A percentile compares a stretch with the other conserved stretches of the same genome.
These are phyloP conservation scores for Smithornis capensis DNA, from an alignment of 2,113 vertebrate species.

Conservation along the genomic window DNA sequence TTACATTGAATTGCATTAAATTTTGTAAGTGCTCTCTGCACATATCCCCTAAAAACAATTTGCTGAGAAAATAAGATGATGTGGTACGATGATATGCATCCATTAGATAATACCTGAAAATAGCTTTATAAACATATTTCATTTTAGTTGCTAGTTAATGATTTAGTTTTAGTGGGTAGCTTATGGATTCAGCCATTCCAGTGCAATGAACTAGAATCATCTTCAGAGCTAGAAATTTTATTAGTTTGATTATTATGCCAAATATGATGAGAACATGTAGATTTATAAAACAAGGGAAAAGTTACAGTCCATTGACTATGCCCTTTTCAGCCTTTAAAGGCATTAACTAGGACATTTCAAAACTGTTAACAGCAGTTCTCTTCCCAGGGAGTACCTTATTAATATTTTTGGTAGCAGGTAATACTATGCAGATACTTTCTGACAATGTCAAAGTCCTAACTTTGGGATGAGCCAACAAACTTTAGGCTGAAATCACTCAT, in stretches of 20 bases:
- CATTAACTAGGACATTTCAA: background rate
- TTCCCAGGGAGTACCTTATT: background rate
- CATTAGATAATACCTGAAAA: conserved; percentile 66
- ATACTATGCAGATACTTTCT: background rate
- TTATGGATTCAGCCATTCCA: conserved; percentile 53
- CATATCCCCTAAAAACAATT: conserved; percentile 68
- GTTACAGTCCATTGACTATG: conserved; percentile 26
- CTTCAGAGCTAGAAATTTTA: conserved; percentile 49
- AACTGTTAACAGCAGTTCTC: background rate
- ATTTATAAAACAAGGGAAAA: conserved; percentile 54
- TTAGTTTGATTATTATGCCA: conserved; percentile 69
- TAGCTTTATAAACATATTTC: conserved; percentile 64
- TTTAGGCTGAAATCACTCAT: background rate
- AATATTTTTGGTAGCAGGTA: background rate
- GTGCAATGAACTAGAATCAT: conserved; percentile 40
- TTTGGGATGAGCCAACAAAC: background rate
- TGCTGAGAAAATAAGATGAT: conserved; percentile 68
- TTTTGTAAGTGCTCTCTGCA: conserved; percentile 58
- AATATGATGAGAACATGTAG: conserved; percentile 19
- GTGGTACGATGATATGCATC: conserved; percentile 33
- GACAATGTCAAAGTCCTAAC: background rate
- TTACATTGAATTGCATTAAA: conserved; percentile 70
- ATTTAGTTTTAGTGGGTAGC: conserved; percentile 51
- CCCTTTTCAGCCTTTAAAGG: background rate
- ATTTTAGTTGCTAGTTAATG: conserved; percentile 69